Conservation (phyloP, 1,140 invertebrate species). For the Eciton burchellii region DNA sequence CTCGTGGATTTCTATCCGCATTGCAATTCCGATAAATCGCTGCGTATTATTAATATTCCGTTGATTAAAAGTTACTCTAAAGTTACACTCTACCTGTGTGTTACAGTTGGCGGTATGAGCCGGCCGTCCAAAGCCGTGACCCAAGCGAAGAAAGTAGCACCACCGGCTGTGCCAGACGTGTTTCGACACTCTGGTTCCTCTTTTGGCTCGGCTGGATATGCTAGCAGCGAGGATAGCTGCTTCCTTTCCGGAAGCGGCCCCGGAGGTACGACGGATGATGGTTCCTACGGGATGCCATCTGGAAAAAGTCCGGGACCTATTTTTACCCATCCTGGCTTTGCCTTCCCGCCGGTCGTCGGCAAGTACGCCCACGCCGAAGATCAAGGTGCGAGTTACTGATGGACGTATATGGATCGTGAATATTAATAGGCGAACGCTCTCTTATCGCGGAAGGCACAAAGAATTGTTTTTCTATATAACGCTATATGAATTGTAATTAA, state of each 20-base stretch:
- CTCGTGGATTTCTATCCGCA: too few species aligned
- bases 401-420: constrained; percentile 13
- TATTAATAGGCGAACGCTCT: constrained; percentile 26
- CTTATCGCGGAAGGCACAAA: neutral
- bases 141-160: constrained; percentile 93
- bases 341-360: constrained; percentile 85
- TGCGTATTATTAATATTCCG: neutral
- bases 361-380: constrained; percentile 87
- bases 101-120: constrained; percentile 93
- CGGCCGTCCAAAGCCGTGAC: constrained; percentile 91
- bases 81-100: constrained; percentile 1
- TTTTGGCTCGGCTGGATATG: constrained; percentile 91
- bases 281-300: constrained; percentile 84
- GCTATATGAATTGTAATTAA: too few species aligned
- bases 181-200: constrained; percentile 91
- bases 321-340: constrained; percentile 86
- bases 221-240: constrained; percentile 90
- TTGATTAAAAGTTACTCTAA: too few species aligned
- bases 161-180: constrained; percentile 92
- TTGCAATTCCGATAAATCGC: neutral
- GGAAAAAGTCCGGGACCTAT: constrained; percentile 86
- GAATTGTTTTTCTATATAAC: neutral
- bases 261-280: constrained; percentile 77
- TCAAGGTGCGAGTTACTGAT: constrained; percentile 84
- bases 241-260: constrained; percentile 85